Percentiles rank a stretch among this genome's conserved stretches.
phyloP scores from a whole-genome alignment of 2,888 invertebrate species.

The Torymus texanus region DNA sequence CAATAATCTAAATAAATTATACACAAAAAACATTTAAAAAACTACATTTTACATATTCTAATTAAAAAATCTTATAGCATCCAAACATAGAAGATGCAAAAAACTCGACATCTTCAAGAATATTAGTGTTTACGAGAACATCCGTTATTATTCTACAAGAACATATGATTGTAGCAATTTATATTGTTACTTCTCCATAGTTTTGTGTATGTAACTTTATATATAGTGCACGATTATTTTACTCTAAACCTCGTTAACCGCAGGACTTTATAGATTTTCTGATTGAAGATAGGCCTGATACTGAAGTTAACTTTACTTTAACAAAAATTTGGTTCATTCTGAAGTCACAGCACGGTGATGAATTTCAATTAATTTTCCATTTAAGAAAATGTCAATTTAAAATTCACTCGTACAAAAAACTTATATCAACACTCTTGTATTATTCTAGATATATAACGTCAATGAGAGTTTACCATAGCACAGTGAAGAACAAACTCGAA shows the following conservation, averaged over 20 bases:
- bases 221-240: constrained; percentile 37
- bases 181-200: constrained; percentile 28
- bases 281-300: constrained; percentile 37
- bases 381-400: constrained; percentile 51
- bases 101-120: constrained; percentile 23
- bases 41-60: constrained; percentile 13
- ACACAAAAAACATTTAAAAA: constrained; percentile 34
- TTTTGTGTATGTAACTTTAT: constrained; percentile 27
- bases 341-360: constrained; percentile 55
- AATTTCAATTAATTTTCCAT: constrained; percentile 54
- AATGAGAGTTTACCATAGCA: constrained; percentile 33
- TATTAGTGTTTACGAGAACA: constrained; percentile 7
- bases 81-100: constrained; percentile 39
- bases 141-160: constrained; percentile 38
- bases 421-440: constrained; percentile 35
- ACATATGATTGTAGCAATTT: constrained; percentile 32
- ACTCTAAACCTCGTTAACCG: constrained; percentile 22
- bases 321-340: constrained; percentile 44
- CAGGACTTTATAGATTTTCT: constrained; percentile 29
- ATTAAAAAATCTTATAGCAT: constrained; percentile 26
- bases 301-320: constrained; percentile 37
- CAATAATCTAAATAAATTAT: constrained; percentile 2
- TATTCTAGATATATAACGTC: constrained; percentile 34
- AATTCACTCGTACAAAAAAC: constrained; percentile 53
- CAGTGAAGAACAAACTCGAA: constrained; percentile 32